These are phyloP conservation scores for Antigone vipio DNA, from an alignment of 2,113 vertebrate species.

Conservation along the genomic window DNA sequence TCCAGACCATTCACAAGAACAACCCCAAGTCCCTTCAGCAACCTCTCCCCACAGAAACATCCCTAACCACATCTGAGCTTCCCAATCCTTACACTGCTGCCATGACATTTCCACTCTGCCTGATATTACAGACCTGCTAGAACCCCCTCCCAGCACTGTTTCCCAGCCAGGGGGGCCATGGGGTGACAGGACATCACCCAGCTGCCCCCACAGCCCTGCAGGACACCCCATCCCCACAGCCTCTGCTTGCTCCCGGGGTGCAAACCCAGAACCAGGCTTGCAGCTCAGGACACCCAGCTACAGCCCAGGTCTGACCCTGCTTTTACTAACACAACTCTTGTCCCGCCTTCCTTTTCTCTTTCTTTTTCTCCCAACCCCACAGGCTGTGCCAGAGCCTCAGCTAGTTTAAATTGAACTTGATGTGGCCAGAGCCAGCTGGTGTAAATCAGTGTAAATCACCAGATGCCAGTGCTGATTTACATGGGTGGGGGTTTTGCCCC, in stretches of 20 bases:
- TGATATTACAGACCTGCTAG: not conserved
- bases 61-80: not conserved
- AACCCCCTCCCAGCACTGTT: not conserved
- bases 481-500: not conserved
- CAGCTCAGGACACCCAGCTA: not conserved
- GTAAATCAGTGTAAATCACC: not conserved
- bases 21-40: not conserved
- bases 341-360: not conserved
- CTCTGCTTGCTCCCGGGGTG: not conserved
- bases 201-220: not conserved
- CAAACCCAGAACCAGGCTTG: no score
- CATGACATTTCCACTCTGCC: accelerated
- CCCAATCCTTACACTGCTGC: not conserved
- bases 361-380: not conserved
- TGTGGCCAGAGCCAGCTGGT: not conserved
- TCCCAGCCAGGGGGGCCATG: not conserved
- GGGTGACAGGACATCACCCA: not conserved
- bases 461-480: not conserved
- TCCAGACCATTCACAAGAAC: not conserved
- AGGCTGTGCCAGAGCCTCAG: not conserved
- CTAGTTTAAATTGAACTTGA: not conserved
- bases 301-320: not conserved
- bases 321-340: not conserved
- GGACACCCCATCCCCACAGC: not conserved
- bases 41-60: not conserved